Percentiles rank a stretch among this genome's conserved stretches.
phyloP scores from a whole-genome alignment of 2,888 invertebrate genomes.

The Caradrina clavipalpis region DNA sequence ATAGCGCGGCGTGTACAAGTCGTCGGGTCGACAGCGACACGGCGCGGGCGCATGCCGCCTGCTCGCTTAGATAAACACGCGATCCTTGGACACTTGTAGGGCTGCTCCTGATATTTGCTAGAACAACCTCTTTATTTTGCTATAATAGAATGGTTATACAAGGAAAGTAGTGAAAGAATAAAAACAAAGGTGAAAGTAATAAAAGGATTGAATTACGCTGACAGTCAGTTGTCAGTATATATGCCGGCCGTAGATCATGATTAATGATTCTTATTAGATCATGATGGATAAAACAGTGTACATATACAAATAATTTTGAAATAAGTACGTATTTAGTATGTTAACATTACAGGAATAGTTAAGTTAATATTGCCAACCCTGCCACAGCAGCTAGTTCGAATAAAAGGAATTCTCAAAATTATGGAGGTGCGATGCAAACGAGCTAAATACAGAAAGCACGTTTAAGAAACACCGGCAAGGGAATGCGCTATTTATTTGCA shows the following conservation, averaged over 20 bases:
- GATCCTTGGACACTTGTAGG: constrained; percentile 56
- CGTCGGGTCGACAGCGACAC: constrained; percentile 60
- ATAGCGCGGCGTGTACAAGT: constrained; percentile 52
- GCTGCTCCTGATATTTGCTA: constrained; percentile 36
- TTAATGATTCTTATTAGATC: constrained; percentile 4
- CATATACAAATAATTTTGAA: too few relatives aligned
- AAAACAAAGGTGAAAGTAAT: constrained; percentile 18
- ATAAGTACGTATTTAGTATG: background rate
- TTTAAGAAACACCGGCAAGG: constrained; percentile 59
- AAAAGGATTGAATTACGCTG: constrained; percentile 17
- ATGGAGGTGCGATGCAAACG: constrained; percentile 68
- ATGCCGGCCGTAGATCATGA: background rate
- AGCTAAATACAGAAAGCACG: constrained; percentile 65
- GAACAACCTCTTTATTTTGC: background rate
- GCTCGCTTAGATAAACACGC: constrained; percentile 69
- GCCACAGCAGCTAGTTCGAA: constrained; percentile 46
- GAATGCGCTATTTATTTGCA: constrained; percentile 62
- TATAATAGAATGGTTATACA: background rate
- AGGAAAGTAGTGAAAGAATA: background rate
- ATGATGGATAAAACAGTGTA: background rate
- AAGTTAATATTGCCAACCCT: constrained; percentile 49
- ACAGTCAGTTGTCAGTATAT: background rate
- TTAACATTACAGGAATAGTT: background rate
- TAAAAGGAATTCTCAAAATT: constrained; percentile 67
- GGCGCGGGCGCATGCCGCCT: constrained; percentile 60